A percentile compares a stretch with the other conserved stretches of the same genome.
Evolutionary conservation across 1,140 invertebrate species (phyloP).

Genomic region (Mesaphorura yosii): DNA sequence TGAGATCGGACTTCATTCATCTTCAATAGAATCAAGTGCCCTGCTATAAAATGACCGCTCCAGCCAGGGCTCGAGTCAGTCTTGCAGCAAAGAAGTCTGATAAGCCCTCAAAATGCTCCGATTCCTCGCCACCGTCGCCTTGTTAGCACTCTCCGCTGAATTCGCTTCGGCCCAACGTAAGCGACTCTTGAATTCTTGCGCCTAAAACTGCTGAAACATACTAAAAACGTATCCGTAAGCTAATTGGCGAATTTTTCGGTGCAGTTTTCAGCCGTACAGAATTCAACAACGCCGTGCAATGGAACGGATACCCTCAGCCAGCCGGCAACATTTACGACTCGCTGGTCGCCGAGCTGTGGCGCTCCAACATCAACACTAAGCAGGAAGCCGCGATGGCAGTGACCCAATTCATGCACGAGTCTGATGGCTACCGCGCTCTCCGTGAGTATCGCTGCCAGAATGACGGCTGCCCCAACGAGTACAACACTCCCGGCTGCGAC

Average conservation of each 20-base stretch:
- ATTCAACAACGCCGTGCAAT: constrained; percentile 16
- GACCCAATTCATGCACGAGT: constrained; percentile 23
- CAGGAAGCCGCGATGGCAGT: constrained; percentile 26
- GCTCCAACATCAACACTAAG: constrained; percentile 8
- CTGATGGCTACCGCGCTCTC: constrained; percentile 20
- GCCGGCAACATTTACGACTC: constrained; percentile 12
- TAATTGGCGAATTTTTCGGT: neutral
- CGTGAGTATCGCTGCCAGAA: constrained; percentile 18
- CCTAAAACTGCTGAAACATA: neutral
- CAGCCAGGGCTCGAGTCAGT: no score
- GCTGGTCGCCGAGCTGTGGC: neutral
- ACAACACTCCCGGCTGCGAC: constrained; percentile 22
- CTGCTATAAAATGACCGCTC: no score
- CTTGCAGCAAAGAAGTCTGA: neutral
- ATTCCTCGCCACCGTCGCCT: neutral
- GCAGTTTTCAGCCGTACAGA: constrained; percentile 15
- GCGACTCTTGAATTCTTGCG: neutral
- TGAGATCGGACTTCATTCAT: no score
- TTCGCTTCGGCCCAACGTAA: neutral
- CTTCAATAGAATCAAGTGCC: no score
- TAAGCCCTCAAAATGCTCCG: neutral
- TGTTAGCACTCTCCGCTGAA: neutral
- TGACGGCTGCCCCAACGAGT: constrained; percentile 15
- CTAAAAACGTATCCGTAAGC: neutral
- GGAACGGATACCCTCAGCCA: constrained; percentile 17